Percentiles rank a stretch among this genome's conserved stretches.
Evolutionary conservation across 2,888 invertebrate species (phyloP).

Genomic region (Stegophylla sp.): DNA sequence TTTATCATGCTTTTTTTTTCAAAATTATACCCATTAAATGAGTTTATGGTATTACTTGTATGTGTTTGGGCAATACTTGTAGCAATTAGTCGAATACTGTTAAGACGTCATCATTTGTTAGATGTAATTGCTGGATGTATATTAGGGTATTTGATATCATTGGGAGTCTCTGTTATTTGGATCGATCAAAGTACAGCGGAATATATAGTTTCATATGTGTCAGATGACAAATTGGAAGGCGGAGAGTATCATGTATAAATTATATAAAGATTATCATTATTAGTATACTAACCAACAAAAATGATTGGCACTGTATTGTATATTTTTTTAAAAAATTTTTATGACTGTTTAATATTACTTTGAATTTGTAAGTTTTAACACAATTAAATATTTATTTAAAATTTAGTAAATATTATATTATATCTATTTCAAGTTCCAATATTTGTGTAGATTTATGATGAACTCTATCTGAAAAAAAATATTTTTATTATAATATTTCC

Average conservation of each 20-base stretch:
- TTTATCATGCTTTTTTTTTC: slow-evolving; percentile 78
- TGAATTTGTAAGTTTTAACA: neutral
- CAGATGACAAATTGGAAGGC: slow-evolving; percentile 75
- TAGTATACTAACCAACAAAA: too few relatives aligned
- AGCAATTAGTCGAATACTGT: slow-evolving; percentile 79
- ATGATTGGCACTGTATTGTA: neutral
- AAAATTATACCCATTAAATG: slow-evolving; percentile 68
- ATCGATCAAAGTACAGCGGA: slow-evolving; percentile 71
- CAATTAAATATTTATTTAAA: neutral
- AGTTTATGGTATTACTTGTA: slow-evolving; percentile 71
- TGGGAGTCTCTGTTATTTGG: slow-evolving; percentile 74
- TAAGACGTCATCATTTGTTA: slow-evolving; percentile 84
- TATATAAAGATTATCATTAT: neutral
- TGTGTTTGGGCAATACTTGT: slow-evolving; percentile 79
- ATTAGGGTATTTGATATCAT: slow-evolving; percentile 77
- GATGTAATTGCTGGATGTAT: slow-evolving; percentile 81
- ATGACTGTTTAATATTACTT: slow-evolving; percentile 18
- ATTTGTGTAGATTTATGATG: slow-evolving; percentile 5
- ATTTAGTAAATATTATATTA: neutral
- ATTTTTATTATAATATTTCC: neutral
- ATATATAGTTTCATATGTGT: slow-evolving; percentile 66
- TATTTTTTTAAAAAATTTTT: slow-evolving; percentile 18
- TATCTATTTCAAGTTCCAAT: neutral
- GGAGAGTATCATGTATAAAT: slow-evolving; percentile 74
- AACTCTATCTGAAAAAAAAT: slow-evolving; percentile 36